Percentiles rank a stretch among this genome's conserved stretches.
phyloP scores from a whole-genome alignment of 2,888 invertebrate species.

The Nipponacmea schrenckii region DNA sequence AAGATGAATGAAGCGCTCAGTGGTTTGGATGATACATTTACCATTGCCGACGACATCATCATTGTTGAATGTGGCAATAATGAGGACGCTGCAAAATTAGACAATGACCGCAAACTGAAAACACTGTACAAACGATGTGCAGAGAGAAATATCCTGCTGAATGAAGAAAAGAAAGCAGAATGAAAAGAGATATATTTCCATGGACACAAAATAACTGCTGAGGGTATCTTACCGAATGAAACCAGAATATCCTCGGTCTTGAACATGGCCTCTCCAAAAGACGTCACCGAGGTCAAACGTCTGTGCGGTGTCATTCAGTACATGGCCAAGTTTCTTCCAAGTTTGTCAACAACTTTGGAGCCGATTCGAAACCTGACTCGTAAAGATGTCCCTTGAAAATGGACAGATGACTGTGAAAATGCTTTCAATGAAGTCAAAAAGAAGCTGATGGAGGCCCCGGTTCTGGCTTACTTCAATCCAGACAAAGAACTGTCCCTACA shows the following conservation, averaged over 20 bases:
- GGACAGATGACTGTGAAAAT: constrained; percentile 31
- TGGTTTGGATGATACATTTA: constrained; percentile 30
- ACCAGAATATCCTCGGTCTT: too few relatives aligned
- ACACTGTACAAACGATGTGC: constrained; percentile 26
- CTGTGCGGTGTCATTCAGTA: constrained; percentile 35
- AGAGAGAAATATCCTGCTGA: constrained; percentile 28
- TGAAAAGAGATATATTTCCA: constrained; percentile 21
- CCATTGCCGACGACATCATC: constrained; percentile 32
- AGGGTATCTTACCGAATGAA: constrained; percentile 36
- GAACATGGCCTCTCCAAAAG: too few relatives aligned
- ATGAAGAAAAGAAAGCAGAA: constrained; percentile 22
- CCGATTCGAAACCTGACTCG: constrained; percentile 30
- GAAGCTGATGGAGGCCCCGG: constrained; percentile 26
- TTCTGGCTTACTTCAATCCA: constrained; percentile 32
- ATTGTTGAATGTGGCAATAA: constrained; percentile 25
- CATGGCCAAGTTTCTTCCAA: constrained; percentile 29
- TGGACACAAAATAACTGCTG: constrained; percentile 30
- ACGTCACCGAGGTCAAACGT: constrained; percentile 27
- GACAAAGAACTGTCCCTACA: constrained; percentile 22
- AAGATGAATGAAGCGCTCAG: constrained; percentile 27
- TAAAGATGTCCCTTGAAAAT: constrained; percentile 33
- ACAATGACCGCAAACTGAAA: constrained; percentile 28
- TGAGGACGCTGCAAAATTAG: too few relatives aligned
- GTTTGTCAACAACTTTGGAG: constrained; percentile 20
- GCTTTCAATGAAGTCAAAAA: constrained; percentile 37